phyloP scores from a whole-genome alignment of 2,888 invertebrate genomes.

The Oxycera nigricornis region DNA sequence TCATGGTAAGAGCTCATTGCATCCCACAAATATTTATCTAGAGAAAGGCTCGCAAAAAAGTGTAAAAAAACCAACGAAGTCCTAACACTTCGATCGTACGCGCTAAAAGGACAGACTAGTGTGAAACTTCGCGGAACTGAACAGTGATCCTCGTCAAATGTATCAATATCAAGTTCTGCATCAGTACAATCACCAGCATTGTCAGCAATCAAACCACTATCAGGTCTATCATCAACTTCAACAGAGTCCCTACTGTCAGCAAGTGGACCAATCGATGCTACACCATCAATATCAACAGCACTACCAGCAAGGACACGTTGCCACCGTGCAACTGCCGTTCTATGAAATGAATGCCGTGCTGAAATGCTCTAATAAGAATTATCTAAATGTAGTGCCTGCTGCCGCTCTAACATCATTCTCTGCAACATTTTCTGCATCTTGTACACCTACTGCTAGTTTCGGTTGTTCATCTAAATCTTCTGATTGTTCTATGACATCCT shows the following conservation, averaged over 20 bases:
- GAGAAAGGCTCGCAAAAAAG: neutral
- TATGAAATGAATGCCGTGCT: slow-evolving; percentile 37
- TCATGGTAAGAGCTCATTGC: slow-evolving; percentile 47
- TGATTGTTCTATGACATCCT: slow-evolving; percentile 63
- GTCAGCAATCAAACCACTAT: neutral
- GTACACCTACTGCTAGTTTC: slow-evolving; percentile 56
- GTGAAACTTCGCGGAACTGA: neutral
- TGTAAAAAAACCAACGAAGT: neutral
- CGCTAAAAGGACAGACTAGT: neutral
- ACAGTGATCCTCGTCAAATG: slow-evolving; percentile 3
- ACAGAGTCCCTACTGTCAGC: slow-evolving; percentile 24
- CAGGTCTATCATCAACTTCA: slow-evolving; percentile 3
- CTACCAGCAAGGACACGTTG: slow-evolving; percentile 26
- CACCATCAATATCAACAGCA: slow-evolving; percentile 43
- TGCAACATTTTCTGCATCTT: slow-evolving; percentile 52
- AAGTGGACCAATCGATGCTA: slow-evolving; percentile 51
- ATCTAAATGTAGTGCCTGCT: slow-evolving; percentile 42
- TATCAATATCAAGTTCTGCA: slow-evolving; percentile 29
- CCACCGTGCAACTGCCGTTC: slow-evolving; percentile 5
- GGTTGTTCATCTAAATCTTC: slow-evolving; percentile 56
- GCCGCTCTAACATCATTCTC: slow-evolving; percentile 50
- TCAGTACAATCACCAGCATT: slow-evolving; percentile 6
- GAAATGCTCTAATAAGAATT: slow-evolving; percentile 43
- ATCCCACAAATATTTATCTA: neutral
- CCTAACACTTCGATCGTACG: neutral